Conservation (phyloP, 2,888 invertebrate species). For the Bembecia ichneumoniformis region DNA sequence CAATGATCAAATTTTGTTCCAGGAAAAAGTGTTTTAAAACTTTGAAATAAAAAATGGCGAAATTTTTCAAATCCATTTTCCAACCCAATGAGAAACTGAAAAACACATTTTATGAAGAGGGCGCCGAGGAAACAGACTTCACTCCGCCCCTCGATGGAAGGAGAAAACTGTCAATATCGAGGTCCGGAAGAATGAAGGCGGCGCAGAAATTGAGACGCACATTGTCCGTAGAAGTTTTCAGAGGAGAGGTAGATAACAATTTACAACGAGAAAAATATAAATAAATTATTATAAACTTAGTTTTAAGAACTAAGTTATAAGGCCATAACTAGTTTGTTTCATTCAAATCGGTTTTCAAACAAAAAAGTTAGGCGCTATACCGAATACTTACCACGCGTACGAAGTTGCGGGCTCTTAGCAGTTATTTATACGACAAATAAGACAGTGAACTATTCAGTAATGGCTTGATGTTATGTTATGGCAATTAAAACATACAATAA, state of each 20-base stretch:
- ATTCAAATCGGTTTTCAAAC: too few relatives aligned
- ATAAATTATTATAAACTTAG: not conserved
- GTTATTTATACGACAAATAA: too few relatives aligned
- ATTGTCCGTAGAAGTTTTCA: slow-evolving; percentile 62
- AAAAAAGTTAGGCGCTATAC: too few relatives aligned
- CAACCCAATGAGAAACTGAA: slow-evolving; percentile 37
- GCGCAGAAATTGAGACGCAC: slow-evolving; percentile 68
- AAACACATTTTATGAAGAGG: slow-evolving; percentile 18
- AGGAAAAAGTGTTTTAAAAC: too few relatives aligned
- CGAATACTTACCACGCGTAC: too few relatives aligned
- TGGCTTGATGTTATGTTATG: too few relatives aligned
- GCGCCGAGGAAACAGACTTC: slow-evolving; percentile 27
- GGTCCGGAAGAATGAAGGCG: slow-evolving; percentile 73
- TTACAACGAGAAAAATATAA: not conserved
- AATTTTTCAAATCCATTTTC: slow-evolving; percentile 58
- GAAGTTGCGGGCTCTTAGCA: too few relatives aligned
- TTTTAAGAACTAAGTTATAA: not conserved
- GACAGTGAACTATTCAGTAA: too few relatives aligned
- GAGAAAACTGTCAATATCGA: slow-evolving; percentile 69
- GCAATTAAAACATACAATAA: too few relatives aligned
- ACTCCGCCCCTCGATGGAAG: slow-evolving; percentile 35
- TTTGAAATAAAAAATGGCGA: slow-evolving; percentile 35
- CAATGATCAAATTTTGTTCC: too few relatives aligned
- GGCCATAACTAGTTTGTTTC: not conserved
- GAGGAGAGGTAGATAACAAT: slow-evolving; percentile 44